Conservation (phyloP, 2,888 invertebrate species). For the Cosmorhoe ocellata region DNA sequence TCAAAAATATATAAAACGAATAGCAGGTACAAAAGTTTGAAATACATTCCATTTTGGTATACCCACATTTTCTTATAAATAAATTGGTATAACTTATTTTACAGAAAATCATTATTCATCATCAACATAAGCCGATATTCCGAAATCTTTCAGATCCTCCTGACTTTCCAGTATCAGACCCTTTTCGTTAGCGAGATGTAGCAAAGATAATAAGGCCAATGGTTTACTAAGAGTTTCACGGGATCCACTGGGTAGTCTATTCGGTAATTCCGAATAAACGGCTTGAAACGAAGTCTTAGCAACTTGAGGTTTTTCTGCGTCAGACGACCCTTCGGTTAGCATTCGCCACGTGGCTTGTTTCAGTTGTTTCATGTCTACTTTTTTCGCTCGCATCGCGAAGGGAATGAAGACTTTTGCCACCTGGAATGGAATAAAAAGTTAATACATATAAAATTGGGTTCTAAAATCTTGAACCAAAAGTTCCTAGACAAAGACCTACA, state of each 20-base stretch:
- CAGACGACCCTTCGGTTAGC: conserved; percentile 67
- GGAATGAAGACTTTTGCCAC: conserved; percentile 88
- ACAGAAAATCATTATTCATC: conserved; percentile 28
- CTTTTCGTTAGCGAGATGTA: conserved; percentile 93
- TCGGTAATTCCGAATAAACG: conserved; percentile 83
- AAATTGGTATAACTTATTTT: background rate
- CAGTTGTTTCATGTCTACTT: conserved; percentile 92
- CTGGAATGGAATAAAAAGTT: conserved; percentile 54
- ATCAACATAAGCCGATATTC: conserved; percentile 58
- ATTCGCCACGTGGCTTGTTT: conserved; percentile 89
- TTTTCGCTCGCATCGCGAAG: conserved; percentile 92
- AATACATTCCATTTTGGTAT: conserved; percentile 4
- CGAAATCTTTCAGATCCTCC: conserved; percentile 79
- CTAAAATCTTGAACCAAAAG: too few relatives aligned
- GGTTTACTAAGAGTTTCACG: conserved; percentile 89
- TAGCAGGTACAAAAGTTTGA: too few relatives aligned
- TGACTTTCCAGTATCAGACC: conserved; percentile 81
- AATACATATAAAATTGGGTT: background rate
- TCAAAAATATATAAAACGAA: background rate
- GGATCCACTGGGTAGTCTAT: conserved; percentile 82
- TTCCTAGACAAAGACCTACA: too few relatives aligned
- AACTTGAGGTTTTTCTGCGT: conserved; percentile 60
- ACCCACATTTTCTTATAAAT: background rate
- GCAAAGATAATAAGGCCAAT: conserved; percentile 89
- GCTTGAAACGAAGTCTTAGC: conserved; percentile 77